Conservation (phyloP, 2,113 vertebrate species). For the Sinosuthora webbiana region DNA sequence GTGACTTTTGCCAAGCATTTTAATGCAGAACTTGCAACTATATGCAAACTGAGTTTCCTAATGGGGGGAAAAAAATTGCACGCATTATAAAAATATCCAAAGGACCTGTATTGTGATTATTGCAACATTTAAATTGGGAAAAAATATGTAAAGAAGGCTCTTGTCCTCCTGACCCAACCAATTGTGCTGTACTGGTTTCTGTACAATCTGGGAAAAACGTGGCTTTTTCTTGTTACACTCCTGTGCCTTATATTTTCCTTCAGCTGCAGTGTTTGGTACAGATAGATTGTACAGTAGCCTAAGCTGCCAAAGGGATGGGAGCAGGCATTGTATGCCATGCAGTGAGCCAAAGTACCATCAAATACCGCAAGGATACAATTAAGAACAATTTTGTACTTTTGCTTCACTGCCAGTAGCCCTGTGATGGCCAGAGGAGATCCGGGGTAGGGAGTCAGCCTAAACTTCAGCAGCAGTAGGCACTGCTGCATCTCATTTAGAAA, state of each 20-base stretch:
- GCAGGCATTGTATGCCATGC: neutral
- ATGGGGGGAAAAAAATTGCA: neutral
- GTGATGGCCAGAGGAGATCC: neutral
- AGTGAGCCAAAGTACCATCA: neutral
- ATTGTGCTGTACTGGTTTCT: neutral
- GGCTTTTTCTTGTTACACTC: neutral
- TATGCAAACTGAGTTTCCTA: neutral
- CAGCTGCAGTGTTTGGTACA: neutral
- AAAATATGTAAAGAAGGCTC: neutral
- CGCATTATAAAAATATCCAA: neutral
- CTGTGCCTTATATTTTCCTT: neutral
- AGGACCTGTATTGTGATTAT: neutral
- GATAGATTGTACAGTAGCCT: neutral
- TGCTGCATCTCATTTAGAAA: neutral
- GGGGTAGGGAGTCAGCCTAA: neutral
- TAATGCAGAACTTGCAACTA: neutral
- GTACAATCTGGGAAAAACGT: neutral
- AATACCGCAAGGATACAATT: neutral
- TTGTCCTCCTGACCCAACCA: neutral
- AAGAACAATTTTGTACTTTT: neutral
- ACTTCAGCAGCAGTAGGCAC: neutral
- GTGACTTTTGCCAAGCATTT: neutral
- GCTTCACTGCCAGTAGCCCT: neutral
- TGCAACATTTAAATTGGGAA: neutral
- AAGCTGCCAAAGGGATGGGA: neutral